Conservation (phyloP, 2,888 invertebrate species). For the Rhaphigaster nebulosa region DNA sequence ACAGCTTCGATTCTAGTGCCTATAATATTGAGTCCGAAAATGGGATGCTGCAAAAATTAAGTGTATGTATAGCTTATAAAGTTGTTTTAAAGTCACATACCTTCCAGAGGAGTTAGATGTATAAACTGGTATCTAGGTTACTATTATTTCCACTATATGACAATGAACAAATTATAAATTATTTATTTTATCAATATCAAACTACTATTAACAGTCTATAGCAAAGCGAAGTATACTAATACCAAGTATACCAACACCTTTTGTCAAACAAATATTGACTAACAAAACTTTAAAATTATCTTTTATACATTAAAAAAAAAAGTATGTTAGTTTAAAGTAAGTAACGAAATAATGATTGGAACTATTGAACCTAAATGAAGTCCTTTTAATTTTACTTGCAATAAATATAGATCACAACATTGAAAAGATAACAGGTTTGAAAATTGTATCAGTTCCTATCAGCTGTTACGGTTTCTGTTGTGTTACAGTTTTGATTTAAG, state of each 20-base stretch:
- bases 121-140: neutral
- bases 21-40: neutral
- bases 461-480: neutral
- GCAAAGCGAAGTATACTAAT: neutral
- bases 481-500: neutral
- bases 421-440: conserved; percentile 13
- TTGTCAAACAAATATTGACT: neutral
- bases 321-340: neutral
- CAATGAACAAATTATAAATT: neutral
- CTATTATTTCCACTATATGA: neutral
- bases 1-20: neutral
- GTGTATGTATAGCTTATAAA: neutral
- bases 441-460: conserved; percentile 45
- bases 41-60: neutral
- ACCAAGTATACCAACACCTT: neutral
- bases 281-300: neutral
- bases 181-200: neutral
- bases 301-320: neutral
- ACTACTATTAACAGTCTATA: neutral
- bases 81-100: neutral
- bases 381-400: neutral
- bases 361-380: neutral
- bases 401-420: neutral
- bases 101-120: neutral
- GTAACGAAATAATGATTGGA: neutral